Evolutionary conservation across 2,797 vertebrate genomes (phyloP), one percentile per base, ranked within the genome.

Genomic region (Ciconia nigra): DNA sequence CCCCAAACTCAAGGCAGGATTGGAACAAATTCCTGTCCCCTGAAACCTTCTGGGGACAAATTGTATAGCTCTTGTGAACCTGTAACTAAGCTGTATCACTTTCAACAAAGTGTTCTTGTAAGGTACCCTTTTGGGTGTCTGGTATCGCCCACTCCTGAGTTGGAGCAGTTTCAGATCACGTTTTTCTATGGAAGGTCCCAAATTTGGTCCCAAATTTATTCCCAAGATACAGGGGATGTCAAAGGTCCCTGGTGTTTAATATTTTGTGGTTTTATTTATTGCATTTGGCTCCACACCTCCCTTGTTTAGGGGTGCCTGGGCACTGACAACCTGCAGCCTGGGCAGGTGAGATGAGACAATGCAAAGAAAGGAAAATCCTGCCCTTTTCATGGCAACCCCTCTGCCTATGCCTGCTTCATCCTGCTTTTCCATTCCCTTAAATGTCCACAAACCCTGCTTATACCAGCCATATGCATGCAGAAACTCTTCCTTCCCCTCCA

Each of bases 401-500:
- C 8, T 58, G 37, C 18, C 67, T 46, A 3, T 33, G 33, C 28
- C 42, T 51, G n/a, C 15, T 91, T 72, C 72, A 57, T 59, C 47
- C 17, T 5, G 1, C 26, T 58, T 86, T 93, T 66, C 76, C 58
- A 37, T 22, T 62, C 33, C 51, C 57, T 63, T 51, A 67, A 92
- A 84, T 22, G 66, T 41, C 35, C 37, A 44, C 49, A 67, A 67
- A 33, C 33, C 44, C 41, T 59, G 51, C 51, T 78, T 73, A 31
- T 44, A 67, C 11, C 46, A 72, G 46, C 42, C 5, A 0, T 24
- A 33, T 15, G 44, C 15, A 87, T 7, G 47, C 49, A 91, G 85
- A 92, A 87, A 61, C 58, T 81, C 89, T 90, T 91, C 96, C 86
- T 96, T 91, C 55, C 49, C 96, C 90, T 96, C 83, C 91, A 96